Conservation (phyloP, 2,888 invertebrate species). For the Coecobrya sp. region DNA sequence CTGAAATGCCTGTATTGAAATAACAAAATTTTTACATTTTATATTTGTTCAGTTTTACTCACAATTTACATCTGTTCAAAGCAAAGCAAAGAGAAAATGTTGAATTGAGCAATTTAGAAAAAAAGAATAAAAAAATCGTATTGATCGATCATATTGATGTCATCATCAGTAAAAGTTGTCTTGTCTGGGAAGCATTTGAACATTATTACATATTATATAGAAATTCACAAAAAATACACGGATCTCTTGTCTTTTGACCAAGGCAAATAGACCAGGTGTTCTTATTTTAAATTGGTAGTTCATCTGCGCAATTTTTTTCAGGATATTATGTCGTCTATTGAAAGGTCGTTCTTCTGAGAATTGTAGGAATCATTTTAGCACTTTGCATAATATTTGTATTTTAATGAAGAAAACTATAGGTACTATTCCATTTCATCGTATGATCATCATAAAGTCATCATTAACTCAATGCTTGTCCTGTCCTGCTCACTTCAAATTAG, state of each 20-base stretch:
- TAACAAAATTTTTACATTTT: neutral
- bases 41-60: slow-evolving; percentile 32
- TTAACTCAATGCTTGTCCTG: slow-evolving; percentile 16
- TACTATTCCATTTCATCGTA: neutral
- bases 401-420: neutral
- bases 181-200: neutral
- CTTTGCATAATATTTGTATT: neutral
- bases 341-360: slow-evolving; percentile 26
- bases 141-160: slow-evolving; percentile 53
- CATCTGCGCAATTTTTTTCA: neutral
- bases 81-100: neutral
- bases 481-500: slow-evolving; percentile 39
- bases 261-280: neutral
- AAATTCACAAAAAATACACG: neutral
- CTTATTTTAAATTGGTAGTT: neutral
- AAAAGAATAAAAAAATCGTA: slow-evolving; percentile 11
- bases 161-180: slow-evolving; percentile 47
- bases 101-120: slow-evolving; percentile 44
- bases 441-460: slow-evolving; percentile 46
- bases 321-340: neutral
- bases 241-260: too few species aligned
- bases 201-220: neutral
- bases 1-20: slow-evolving; percentile 31
- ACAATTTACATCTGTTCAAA: slow-evolving; percentile 52
- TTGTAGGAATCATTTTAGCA: neutral